A percentile compares a stretch with the other conserved stretches of the same genome.
Evolutionary conservation across 2,113 vertebrate species (phyloP).

Genomic region (Takifugu bimaculatus): DNA sequence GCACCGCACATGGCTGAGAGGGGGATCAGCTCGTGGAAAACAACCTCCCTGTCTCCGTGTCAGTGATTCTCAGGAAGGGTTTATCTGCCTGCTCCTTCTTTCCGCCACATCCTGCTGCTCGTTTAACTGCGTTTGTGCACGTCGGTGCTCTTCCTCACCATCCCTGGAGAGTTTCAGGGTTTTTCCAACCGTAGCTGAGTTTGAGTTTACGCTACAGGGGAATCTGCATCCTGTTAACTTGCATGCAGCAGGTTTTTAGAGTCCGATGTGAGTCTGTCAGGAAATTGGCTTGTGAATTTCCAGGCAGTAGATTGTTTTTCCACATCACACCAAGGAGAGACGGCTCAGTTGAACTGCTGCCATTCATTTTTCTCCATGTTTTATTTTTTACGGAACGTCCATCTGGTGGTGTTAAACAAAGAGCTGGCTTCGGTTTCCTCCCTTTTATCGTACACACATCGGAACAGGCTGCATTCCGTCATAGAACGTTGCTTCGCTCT

Average conservation of each 20-base stretch:
- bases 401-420: slow-evolving; percentile 50
- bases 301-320: slow-evolving; percentile 26
- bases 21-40: slow-evolving; percentile 31
- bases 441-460: slow-evolving; percentile 7
- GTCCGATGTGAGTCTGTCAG: slow-evolving; percentile 2
- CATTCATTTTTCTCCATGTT: slow-evolving; percentile 36
- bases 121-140: slow-evolving; percentile 34
- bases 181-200: slow-evolving; percentile 22
- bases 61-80: slow-evolving; percentile 37
- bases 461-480: neutral
- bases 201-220: neutral
- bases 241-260: neutral
- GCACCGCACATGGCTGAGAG: neutral
- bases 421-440: slow-evolving; percentile 28
- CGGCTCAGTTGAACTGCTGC: slow-evolving; percentile 29
- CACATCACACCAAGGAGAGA: slow-evolving; percentile 26
- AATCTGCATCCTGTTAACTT: neutral
- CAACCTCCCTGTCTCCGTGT: slow-evolving; percentile 32
- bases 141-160: slow-evolving; percentile 19
- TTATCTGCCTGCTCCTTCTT: slow-evolving; percentile 36
- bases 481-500: too few species aligned
- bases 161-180: slow-evolving; percentile 43
- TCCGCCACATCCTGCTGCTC: slow-evolving; percentile 30
- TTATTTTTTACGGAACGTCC: slow-evolving; percentile 43
- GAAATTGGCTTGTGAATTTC: slow-evolving; percentile 14